Evolutionary conservation across 2,797 vertebrate species (phyloP).

Genomic region (Glossophaga mutica): DNA sequence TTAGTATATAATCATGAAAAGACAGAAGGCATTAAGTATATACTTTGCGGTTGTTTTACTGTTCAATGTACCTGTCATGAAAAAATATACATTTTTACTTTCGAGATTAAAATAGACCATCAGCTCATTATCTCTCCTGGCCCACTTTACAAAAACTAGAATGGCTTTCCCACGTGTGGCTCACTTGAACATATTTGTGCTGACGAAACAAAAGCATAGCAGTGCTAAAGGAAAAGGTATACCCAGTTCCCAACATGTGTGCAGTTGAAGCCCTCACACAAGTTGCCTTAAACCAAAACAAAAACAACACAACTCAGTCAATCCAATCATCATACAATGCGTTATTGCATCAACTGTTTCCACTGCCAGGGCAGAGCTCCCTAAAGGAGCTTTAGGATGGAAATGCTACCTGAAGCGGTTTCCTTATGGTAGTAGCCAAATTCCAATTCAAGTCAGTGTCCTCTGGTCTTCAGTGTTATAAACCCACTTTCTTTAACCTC

Average conservation of each 20-base stretch:
- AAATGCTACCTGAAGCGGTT: background rate
- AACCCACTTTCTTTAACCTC: background rate
- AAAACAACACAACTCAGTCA: slow-evolving; percentile 34
- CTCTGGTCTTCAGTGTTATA: slow-evolving; percentile 16
- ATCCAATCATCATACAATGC: background rate
- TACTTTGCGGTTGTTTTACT: slow-evolving; percentile 73
- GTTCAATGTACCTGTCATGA: slow-evolving; percentile 63
- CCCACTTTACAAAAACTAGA: slow-evolving; percentile 33
- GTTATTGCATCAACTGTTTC: background rate
- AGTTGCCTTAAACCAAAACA: slow-evolving; percentile 30
- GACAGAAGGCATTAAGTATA: slow-evolving; percentile 80
- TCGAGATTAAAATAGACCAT: slow-evolving; percentile 75
- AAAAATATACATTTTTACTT: slow-evolving; percentile 81
- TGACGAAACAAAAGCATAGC: slow-evolving; percentile 59
- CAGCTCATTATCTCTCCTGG: slow-evolving; percentile 59
- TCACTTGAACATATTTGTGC: slow-evolving; percentile 49
- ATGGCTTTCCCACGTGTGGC: slow-evolving; percentile 46
- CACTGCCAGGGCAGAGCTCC: background rate
- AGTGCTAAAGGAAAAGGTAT: slow-evolving; percentile 42
- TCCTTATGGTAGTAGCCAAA: background rate
- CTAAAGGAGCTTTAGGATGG: background rate
- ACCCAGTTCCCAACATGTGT: background rate
- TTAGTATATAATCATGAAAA: slow-evolving; percentile 74
- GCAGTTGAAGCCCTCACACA: background rate
- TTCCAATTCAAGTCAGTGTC: background rate